Percentiles rank a stretch among this genome's conserved stretches.
phyloP scores from a whole-genome alignment of 2,888 invertebrate species.

The Trissoscelio sp. region DNA sequence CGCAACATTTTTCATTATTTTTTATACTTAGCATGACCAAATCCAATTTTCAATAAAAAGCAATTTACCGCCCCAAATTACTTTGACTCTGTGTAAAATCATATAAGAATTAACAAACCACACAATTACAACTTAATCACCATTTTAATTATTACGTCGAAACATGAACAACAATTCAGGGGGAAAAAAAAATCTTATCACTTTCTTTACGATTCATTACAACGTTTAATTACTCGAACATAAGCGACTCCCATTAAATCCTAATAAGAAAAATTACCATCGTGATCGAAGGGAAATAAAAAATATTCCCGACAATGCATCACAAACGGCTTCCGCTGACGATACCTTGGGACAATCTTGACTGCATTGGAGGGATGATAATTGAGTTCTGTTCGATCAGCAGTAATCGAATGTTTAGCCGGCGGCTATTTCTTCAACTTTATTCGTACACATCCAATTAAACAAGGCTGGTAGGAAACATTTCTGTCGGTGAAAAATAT shows the following conservation, averaged over 20 bases:
- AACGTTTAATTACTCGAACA: not conserved
- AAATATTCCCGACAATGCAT: not conserved
- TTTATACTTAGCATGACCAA: constrained; percentile 11
- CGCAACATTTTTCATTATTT: constrained; percentile 22
- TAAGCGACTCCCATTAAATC: not conserved
- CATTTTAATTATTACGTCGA: not conserved
- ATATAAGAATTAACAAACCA: not conserved
- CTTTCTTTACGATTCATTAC: not conserved
- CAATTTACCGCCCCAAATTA: not conserved
- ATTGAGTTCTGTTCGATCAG: constrained; percentile 52
- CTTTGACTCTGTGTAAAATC: not conserved
- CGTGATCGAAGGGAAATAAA: not conserved
- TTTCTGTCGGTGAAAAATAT: constrained; percentile 28
- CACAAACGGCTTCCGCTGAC: not conserved
- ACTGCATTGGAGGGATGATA: constrained; percentile 23
- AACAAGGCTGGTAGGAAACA: constrained; percentile 8
- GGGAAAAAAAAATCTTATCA: no score
- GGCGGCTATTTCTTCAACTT: constrained; percentile 31
- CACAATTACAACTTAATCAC: constrained; percentile 11
- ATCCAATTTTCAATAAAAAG: constrained; percentile 15
- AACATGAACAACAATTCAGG: not conserved
- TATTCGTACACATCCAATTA: constrained; percentile 40
- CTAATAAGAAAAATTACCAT: not conserved
- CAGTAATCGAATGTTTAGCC: constrained; percentile 46
- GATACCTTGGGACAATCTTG: constrained; percentile 12